Base-by-base conservation (phyloP, 2,113 vertebrate species). In the Xenotilapia flavipinnis region DNA sequence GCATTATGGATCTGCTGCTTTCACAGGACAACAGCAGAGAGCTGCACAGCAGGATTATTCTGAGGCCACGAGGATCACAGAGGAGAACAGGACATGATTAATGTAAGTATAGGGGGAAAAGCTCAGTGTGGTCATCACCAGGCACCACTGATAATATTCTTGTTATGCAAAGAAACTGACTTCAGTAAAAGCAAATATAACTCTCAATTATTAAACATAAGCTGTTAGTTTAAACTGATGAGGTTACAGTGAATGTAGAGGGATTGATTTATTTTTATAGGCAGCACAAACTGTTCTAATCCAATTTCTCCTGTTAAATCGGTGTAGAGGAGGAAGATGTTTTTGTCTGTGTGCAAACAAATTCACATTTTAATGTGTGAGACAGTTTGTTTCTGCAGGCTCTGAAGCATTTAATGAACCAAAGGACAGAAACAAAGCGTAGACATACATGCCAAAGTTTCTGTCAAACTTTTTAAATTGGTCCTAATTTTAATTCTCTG, bases 361-460 rank as follows among this genome's bases (percentile, higher is more conserved):
- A 0, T 26, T 55, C 54, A 14, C 0, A 1, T 55, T 55, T 23
- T 4, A 55, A 23, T 5, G 54, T 55, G 6, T 55, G 53, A 23
- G 21, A 55, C n/a, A 12, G 53, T 54, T 55, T 55, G 54, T 4
- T 55, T 55, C 21, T 3, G 21, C 53, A 55, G 21, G 1, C 10
- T 4, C 0, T 11, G 0, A 55, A 0, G n/a, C 10, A 4, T 54
- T 54, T 54, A 23, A 0, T 12, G 53, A 19, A 1, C n/a, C 53
- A 4, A 1, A 54, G 10, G 21, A 23, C 53, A 55, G n/a, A 55
- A 55, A 4, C 21, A 4, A 55, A 3, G 3, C 1, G 6, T 3
- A 13, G 53, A 55, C 53, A 7, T 7, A 13, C 0, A 55, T 23
- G 0, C 1, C 2, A 23, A 13, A 4, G 2, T 23, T 55, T 7